phyloP scores from a whole-genome alignment of 2,113 vertebrate genomes.

The Numida meleagris region DNA sequence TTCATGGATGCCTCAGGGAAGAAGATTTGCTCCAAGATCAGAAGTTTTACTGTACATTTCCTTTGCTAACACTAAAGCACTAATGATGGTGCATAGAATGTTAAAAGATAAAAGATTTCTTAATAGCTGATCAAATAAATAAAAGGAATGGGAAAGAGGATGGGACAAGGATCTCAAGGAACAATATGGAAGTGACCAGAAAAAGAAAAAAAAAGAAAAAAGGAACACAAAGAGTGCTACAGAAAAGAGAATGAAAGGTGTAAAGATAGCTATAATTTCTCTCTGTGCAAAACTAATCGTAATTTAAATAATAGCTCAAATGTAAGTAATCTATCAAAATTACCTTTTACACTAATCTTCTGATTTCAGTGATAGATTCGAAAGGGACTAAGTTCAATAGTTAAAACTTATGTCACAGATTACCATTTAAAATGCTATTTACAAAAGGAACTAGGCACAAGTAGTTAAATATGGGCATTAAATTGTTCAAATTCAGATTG shows the following conservation, averaged over 20 bases:
- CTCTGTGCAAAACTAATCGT: neutral
- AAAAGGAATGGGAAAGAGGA: neutral
- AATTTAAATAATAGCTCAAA: neutral
- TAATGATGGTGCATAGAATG: neutral
- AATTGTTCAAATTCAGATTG: neutral
- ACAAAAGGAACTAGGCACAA: neutral
- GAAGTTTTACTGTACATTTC: neutral
- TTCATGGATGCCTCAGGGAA: neutral
- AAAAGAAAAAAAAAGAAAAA: neutral
- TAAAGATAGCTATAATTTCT: neutral
- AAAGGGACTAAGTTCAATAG: neutral
- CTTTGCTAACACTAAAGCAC: neutral
- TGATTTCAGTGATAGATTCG: neutral
- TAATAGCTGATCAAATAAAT: neutral
- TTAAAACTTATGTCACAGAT: neutral
- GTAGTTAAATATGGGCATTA: neutral
- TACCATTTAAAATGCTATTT: neutral
- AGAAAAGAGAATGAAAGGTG: neutral
- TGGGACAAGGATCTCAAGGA: neutral
- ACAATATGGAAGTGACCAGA: neutral
- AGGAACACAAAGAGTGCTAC: neutral
- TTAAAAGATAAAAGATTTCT: neutral
- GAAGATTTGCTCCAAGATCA: neutral
- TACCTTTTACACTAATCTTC: neutral
- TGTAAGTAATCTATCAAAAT: neutral